Evolutionary conservation across 2,888 invertebrate genomes (phyloP).

Genomic region (Mayetiola destructor): DNA sequence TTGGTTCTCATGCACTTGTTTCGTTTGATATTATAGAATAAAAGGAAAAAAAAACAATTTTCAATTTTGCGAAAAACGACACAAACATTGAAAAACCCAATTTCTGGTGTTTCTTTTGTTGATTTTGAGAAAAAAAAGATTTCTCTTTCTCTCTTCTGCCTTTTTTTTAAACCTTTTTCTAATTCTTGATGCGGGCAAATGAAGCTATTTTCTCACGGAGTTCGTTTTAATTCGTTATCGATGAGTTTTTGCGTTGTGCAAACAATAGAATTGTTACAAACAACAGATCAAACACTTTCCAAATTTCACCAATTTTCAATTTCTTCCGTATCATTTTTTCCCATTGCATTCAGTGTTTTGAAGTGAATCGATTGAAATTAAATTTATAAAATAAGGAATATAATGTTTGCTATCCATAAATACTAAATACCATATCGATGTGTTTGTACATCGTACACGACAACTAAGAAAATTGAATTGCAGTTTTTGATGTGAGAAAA

Average conservation of each 20-base stretch:
- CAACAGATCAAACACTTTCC: not conserved
- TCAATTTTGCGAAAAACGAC: conserved; percentile 11
- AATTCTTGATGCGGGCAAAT: not conserved
- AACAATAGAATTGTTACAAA: not conserved
- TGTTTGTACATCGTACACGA: not conserved
- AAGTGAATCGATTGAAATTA: too few species aligned
- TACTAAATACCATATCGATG: not conserved
- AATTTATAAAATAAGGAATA: too few species aligned
- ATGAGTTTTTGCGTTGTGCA: not conserved
- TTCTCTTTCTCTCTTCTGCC: not conserved
- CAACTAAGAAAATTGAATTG: not conserved
- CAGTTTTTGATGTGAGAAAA: not conserved
- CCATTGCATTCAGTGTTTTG: too few species aligned
- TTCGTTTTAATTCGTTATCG: conserved; percentile 12
- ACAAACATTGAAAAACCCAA: too few species aligned
- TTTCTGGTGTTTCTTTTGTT: not conserved
- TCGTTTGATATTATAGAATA: too few species aligned
- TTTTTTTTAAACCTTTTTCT: conserved; percentile 2
- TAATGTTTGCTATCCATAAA: not conserved
- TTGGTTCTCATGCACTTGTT: conserved; percentile 9
- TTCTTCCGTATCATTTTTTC: conserved; percentile 3
- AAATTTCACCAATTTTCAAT: too few species aligned
- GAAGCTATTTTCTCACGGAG: conserved; percentile 4
- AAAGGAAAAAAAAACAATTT: not conserved
- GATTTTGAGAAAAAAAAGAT: too few species aligned